Percentiles rank a stretch among this genome's conserved stretches.
phyloP scores from a whole-genome alignment of 2,113 vertebrate genomes.

The Pampusana beccarii region DNA sequence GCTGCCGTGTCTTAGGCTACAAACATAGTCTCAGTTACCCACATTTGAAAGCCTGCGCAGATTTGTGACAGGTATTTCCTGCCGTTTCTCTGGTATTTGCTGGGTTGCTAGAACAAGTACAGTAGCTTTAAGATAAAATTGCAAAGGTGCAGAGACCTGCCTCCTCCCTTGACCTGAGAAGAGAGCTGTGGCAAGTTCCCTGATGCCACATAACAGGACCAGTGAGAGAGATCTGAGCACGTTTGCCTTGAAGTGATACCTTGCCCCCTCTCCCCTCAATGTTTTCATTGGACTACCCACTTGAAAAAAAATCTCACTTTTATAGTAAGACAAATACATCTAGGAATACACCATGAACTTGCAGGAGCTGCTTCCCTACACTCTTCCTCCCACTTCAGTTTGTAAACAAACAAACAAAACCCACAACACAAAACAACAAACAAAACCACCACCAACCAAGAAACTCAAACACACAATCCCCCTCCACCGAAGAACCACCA shows the following conservation, averaged over 20 bases:
- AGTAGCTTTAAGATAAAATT: neutral
- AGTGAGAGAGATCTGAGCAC: rapidly evolving
- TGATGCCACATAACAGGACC: rapidly evolving
- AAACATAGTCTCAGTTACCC: neutral
- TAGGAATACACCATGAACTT: neutral
- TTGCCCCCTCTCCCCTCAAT: neutral
- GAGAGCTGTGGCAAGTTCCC: neutral
- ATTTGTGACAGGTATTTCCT: neutral
- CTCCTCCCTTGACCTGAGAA: neutral
- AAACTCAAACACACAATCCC: neutral
- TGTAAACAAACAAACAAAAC: neutral
- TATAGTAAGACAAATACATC: neutral
- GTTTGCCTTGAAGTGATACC: rapidly evolving
- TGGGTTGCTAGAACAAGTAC: neutral
- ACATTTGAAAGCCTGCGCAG: neutral
- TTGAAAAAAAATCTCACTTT: neutral
- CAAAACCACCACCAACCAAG: neutral
- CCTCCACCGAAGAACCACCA: rapidly evolving
- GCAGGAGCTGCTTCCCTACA: neutral
- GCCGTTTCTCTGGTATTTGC: neutral
- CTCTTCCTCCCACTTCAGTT: neutral
- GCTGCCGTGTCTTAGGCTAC: neutral
- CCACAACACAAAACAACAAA: neutral
- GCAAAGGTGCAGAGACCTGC: neutral
- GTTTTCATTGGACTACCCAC: neutral